Base-by-base conservation (phyloP, 2,797 vertebrate species). In the Linurgus olivaceus region DNA sequence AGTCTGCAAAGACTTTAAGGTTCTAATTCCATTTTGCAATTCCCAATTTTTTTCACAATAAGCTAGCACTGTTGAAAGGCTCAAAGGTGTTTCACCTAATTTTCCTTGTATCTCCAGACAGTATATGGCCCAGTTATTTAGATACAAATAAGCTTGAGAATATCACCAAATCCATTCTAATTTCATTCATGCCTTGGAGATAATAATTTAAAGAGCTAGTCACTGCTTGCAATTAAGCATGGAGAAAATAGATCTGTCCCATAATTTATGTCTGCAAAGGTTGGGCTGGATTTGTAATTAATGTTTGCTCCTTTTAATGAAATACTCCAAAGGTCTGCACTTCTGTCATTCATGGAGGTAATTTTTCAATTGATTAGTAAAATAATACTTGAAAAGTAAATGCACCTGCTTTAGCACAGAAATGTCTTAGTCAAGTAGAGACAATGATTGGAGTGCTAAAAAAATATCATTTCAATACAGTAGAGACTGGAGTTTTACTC, bases 331-430 rank as follows among this genome's bases (percentile, higher is more conserved):
- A 98, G 98, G 98, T 98, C 98, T 98, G 98, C 97, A 97, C 97
- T 98, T 98, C 98, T 98, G 98, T 98, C 98, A 98, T 99, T 99
- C 98, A 98, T 97, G 97, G 97, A 98, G 98, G 99, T 98, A 99
- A 99, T 99, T 99, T 99, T 98, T 98, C 98, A 98, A 99, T 99
- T 98, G 99, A 99, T 99, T 98, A 96, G 98, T 98, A 97, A 99
- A 98, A 99, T 98, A 99, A 99, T 98, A 98, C 98, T 98, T 98
- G 98, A 98, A 99, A 99, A 99, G 99, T 98, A 99, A 99, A 99
- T 98, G 98, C 98, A 98, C 98, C 98, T 98, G 98, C 98, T 98
- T 98, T 97, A 96, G 96, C 97, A 97, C 96, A 86, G 97, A 97
- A 98, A 98, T 97, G 97, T 98, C 99, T 99, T 98, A 98, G 98